A percentile compares a stretch with the other conserved stretches of the same genome.
Evolutionary conservation across 2,113 vertebrate species (phyloP).

Genomic region (Callocephalon fimbriatum): DNA sequence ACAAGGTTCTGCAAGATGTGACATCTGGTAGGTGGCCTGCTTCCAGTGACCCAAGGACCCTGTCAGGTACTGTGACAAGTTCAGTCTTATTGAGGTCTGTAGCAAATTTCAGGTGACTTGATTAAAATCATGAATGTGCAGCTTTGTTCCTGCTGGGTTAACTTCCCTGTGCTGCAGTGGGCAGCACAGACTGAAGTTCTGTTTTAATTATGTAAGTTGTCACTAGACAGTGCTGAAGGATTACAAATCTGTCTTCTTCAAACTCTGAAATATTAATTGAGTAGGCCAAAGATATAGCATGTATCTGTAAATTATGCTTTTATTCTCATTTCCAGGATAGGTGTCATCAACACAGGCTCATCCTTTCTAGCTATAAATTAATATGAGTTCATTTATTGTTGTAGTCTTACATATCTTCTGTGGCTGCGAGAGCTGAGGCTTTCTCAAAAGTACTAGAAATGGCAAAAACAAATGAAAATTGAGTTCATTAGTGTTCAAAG

Average conservation of each 20-base stretch:
- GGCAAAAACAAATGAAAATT: neutral
- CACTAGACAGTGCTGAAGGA: neutral
- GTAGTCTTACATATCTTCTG: neutral
- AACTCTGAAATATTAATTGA: neutral
- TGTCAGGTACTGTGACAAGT: slow-evolving; percentile 3
- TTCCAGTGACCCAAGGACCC: neutral
- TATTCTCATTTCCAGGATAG: neutral
- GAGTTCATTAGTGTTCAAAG: neutral
- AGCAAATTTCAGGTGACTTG: neutral
- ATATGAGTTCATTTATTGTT: neutral
- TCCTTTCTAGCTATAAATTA: neutral
- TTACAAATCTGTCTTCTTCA: neutral
- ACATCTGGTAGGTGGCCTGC: slow-evolving; percentile 16
- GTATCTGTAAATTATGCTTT: neutral
- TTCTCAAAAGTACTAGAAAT: neutral
- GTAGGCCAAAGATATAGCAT: neutral
- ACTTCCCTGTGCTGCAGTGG: neutral
- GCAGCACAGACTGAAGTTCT: neutral
- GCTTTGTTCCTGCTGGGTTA: neutral
- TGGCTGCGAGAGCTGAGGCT: neutral
- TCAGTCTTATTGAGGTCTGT: neutral
- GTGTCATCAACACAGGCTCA: neutral
- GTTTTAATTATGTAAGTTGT: neutral
- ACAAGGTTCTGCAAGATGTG: slow-evolving; percentile 15
- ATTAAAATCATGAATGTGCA: neutral